Evolutionary conservation across 2,888 invertebrate genomes (phyloP), one percentile per base, ranked within the genome.

Genomic region (Andrena hattorfiana): DNA sequence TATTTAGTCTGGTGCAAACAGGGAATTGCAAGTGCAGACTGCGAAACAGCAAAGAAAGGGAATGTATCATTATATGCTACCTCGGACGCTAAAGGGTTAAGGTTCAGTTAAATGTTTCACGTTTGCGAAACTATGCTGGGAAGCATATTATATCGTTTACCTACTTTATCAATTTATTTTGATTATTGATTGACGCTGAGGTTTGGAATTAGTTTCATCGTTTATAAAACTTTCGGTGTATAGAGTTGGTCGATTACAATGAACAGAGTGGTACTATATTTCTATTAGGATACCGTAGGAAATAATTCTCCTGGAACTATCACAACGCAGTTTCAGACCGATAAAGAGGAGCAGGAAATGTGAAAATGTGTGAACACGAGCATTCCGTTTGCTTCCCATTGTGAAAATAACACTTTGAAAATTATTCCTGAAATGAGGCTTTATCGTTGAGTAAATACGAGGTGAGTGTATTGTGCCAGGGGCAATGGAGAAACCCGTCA

Each of bases 371-470:
- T 8, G 48, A 8, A 71, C 64, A 32, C n/a, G 10, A 64, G 28
- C 70, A 28, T 54, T 68, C n/a, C n/a, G n/a, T 28, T 28, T 13
- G 23, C 35, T n/a, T 30, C n/a, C 26, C 26, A 63, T 56, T 67
- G 74, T 56, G 66, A 60, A 74, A 69, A 59, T 72, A 62, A 32
- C 84, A 59, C 64, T 80, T 75, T 54, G 67, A 67, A 62, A 68
- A 67, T 63, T 60, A 59, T 59, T 30, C n/a, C n/a, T 30, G 60
- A 68, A 76, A 80, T 78, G 73, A 60, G 56, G 48, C 77, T 23
- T 56, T 60, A 51, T 59, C 54, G 64, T 49, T 10, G 20, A 66
- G 10, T 59, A 70, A 79, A 73, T 8, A 62, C 23, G 51, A 20
- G 23, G 35, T 20, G 56, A 66, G 62, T 20, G 54, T 20, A 54